Percentiles rank a stretch among this genome's conserved stretches.
Conservation (phyloP, 2,797 vertebrate species). For the Serranus cabrilla region DNA sequence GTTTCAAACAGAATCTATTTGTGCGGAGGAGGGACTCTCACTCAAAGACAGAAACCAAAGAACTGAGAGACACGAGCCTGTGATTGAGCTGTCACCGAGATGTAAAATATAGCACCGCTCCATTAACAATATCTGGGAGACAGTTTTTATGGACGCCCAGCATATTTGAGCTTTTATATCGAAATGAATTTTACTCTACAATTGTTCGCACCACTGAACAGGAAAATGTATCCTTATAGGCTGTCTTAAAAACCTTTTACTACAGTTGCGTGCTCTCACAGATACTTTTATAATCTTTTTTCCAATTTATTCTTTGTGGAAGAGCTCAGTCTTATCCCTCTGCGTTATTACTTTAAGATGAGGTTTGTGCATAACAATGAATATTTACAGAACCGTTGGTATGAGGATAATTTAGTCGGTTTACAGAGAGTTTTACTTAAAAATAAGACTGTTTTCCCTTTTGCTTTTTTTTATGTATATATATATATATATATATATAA, state of each 20-base stretch:
- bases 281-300: constrained; percentile 44
- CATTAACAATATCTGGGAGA: constrained; percentile 50
- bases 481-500: too few species aligned
- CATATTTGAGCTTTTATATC: constrained; percentile 59
- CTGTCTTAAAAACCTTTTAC: constrained; percentile 48
- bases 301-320: constrained; percentile 41
- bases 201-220: constrained; percentile 68
- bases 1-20: constrained; percentile 15
- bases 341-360: constrained; percentile 8
- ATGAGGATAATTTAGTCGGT: not conserved
- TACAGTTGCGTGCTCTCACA: constrained; percentile 23
- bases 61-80: constrained; percentile 16
- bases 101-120: constrained; percentile 48
- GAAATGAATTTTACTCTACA: constrained; percentile 55
- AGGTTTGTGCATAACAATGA: constrained; percentile 14
- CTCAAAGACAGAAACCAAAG: constrained; percentile 34
- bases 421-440: not conserved
- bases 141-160: constrained; percentile 44
- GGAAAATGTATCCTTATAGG: constrained; percentile 61
- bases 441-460: too few species aligned
- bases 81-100: constrained; percentile 55
- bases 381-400: constrained; percentile 27
- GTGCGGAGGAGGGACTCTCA: constrained; percentile 6
- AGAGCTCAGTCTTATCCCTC: constrained; percentile 15
- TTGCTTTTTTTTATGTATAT: too few species aligned